Evolutionary conservation across 2,888 invertebrate genomes (phyloP).

Genomic region (Agonopterix alstromeriana): DNA sequence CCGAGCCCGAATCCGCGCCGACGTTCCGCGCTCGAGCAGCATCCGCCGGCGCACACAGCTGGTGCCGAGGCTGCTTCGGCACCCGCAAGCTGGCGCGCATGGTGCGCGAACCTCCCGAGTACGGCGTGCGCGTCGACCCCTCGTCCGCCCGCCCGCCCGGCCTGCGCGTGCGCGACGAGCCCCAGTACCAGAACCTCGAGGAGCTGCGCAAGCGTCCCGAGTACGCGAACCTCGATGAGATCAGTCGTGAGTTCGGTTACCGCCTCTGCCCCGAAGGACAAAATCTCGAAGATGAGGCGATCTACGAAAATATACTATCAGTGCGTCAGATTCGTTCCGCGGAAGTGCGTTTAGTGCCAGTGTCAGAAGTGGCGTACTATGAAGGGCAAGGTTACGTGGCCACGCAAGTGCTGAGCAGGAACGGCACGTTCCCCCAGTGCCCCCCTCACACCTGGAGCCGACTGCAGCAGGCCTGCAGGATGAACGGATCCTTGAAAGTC

Average conservation of each 20-base stretch:
- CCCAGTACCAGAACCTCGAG: slow-evolving; percentile 67
- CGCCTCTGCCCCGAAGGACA: slow-evolving; percentile 72
- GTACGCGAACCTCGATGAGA: slow-evolving; percentile 70
- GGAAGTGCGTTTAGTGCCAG: slow-evolving; percentile 72
- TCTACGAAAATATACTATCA: slow-evolving; percentile 70
- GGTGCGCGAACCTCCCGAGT: slow-evolving; percentile 61
- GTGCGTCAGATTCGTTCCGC: slow-evolving; percentile 70
- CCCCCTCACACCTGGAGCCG: slow-evolving; percentile 71
- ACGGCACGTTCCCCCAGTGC: slow-evolving; percentile 71
- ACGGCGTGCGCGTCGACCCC: slow-evolving; percentile 62
- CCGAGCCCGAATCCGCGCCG: slow-evolving; percentile 44
- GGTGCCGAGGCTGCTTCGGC: slow-evolving; percentile 48
- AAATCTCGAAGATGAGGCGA: slow-evolving; percentile 71
- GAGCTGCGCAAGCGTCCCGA: slow-evolving; percentile 68
- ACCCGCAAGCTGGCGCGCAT: slow-evolving; percentile 55
- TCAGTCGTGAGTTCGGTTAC: slow-evolving; percentile 71
- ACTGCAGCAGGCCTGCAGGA: slow-evolving; percentile 56
- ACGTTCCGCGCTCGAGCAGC: slow-evolving; percentile 52
- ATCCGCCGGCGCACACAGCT: slow-evolving; percentile 42
- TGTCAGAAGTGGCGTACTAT: slow-evolving; percentile 69
- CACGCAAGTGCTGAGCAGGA: slow-evolving; percentile 66
- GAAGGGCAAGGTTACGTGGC: slow-evolving; percentile 71
- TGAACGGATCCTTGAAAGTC: slow-evolving; percentile 56
- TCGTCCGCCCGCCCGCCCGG: slow-evolving; percentile 51
- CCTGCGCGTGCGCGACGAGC: slow-evolving; percentile 60